Base-by-base conservation (phyloP, 2,797 vertebrate species). In the Sebastes cheni region DNA sequence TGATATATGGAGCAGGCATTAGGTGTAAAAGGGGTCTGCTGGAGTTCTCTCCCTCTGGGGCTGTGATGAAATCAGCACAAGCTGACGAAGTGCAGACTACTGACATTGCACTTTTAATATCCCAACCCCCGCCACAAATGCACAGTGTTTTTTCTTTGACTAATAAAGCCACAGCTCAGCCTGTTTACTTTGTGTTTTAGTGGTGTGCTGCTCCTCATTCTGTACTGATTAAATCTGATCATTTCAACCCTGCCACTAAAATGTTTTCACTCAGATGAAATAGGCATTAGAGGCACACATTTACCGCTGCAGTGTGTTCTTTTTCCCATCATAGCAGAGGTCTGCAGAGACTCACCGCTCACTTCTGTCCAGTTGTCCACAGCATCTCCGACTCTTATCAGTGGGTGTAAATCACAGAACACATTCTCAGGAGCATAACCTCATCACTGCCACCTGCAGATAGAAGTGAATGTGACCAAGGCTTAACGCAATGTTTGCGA, bases 291-390 rank as follows among this genome's bases (percentile, higher is more conserved):
- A 55, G 52, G n/a, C 18, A 18, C 61, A 69, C 25, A 54, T 78
- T 75, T 69, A 39, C 72, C 55, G 14, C 64, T 52, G 68, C 29
- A 4, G 36, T 60, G 42, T 67, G 30, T 70, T 83, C 20, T 81
- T 84, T 82, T 81, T 67, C 11, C 72, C 88, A 27, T 82, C 75
- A 39, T 55, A 32, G 8, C 67, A 23, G 66, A 75, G 52, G 86
- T 79, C 88, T 88, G 94, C 89, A 66, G 72, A 88, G 88, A 29
- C 84, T 93, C 94, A 93, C 72, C 72, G 61, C 88, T 91, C 88
- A 93, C 94, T 82, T 88, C 84, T 90, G 92, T 93, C 93, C 90
- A 89, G 90, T 92, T 94, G 82, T 94, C 94, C 93, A 39, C 89
- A 80, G 80, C 82, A 91, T 93, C 88, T 86, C 85, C 12, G 20